A percentile compares a stretch with the other conserved stretches of the same genome.
phyloP scores from a whole-genome alignment of 2,797 vertebrate species.

The Leontopithecus rosalia region DNA sequence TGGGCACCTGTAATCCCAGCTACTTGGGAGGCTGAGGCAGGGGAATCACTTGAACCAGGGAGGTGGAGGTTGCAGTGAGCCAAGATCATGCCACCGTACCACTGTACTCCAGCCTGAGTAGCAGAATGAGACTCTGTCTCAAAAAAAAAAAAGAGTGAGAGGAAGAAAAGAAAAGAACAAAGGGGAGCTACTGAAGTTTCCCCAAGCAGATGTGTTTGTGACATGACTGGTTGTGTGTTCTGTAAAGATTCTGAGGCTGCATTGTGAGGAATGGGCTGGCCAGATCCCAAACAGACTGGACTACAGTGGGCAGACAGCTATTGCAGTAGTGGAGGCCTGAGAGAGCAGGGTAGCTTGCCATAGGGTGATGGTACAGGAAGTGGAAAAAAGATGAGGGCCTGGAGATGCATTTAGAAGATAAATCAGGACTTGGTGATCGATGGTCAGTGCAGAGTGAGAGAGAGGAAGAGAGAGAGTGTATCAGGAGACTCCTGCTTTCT shows the following conservation, averaged over 20 bases:
- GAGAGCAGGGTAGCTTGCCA: background rate
- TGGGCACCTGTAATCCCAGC: too few relatives aligned
- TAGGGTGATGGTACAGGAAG: background rate
- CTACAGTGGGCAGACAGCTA: accelerated
- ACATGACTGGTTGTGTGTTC: background rate
- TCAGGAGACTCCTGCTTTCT: background rate
- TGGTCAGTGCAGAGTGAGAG: background rate
- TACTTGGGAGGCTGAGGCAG: too few relatives aligned
- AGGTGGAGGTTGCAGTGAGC: too few relatives aligned
- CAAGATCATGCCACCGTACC: too few relatives aligned
- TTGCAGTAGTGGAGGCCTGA: background rate
- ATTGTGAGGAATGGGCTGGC: background rate
- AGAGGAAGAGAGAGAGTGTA: background rate
- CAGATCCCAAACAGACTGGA: background rate
- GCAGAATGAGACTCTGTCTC: too few relatives aligned
- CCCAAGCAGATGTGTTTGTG: background rate
- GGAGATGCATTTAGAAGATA: background rate
- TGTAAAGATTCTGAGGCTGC: background rate
- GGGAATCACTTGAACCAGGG: too few relatives aligned
- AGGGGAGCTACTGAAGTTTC: background rate
- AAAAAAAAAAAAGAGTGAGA: too few relatives aligned
- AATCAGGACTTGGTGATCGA: background rate
- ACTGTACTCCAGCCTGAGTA: too few relatives aligned
- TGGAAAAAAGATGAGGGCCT: background rate
- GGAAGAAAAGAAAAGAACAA: background rate